Percentiles rank a stretch among this genome's conserved stretches.
Conservation (phyloP, 1,140 invertebrate genomes). For the Sinonovacula constricta region DNA sequence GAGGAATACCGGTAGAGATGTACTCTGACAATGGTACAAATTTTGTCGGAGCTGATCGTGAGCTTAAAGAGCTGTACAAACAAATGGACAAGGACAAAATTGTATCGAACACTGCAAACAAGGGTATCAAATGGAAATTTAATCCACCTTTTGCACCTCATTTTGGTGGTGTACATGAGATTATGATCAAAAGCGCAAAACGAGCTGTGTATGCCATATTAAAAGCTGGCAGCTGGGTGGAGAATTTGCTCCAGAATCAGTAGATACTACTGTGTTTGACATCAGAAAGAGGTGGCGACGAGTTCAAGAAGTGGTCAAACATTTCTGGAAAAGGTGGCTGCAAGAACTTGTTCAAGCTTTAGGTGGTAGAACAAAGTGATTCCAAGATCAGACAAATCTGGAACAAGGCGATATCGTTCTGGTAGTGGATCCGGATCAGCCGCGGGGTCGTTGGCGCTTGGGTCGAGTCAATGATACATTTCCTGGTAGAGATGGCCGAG, state of each 20-base stretch:
- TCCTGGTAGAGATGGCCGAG: conserved; percentile 2
- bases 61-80: too few relatives aligned
- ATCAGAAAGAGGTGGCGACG: not conserved
- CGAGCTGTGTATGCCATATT: conserved; percentile 40
- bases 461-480: not conserved
- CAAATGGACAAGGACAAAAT: conserved; percentile 30
- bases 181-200: conserved; percentile 73
- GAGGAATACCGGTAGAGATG: too few relatives aligned
- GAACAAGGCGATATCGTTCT: conserved; percentile 49
- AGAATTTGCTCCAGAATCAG: conserved; percentile 21
- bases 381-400: too few relatives aligned
- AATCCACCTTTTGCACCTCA: conserved; percentile 76
- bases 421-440: conserved; percentile 1
- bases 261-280: conserved; percentile 10
- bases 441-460: conserved; percentile 14
- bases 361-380: not conserved
- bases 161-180: conserved; percentile 79
- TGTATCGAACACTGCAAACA: conserved; percentile 38
- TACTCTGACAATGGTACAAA: too few relatives aligned
- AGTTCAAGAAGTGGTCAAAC: conserved; percentile 8
- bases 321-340: conserved; percentile 18
- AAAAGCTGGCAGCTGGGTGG: conserved; percentile 11
- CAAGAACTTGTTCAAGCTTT: not conserved
- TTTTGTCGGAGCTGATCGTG: too few relatives aligned
- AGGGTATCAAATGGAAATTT: too few relatives aligned